Evolutionary conservation across 2,888 invertebrate species (phyloP).

Genomic region (Balanococcus diminutus): DNA sequence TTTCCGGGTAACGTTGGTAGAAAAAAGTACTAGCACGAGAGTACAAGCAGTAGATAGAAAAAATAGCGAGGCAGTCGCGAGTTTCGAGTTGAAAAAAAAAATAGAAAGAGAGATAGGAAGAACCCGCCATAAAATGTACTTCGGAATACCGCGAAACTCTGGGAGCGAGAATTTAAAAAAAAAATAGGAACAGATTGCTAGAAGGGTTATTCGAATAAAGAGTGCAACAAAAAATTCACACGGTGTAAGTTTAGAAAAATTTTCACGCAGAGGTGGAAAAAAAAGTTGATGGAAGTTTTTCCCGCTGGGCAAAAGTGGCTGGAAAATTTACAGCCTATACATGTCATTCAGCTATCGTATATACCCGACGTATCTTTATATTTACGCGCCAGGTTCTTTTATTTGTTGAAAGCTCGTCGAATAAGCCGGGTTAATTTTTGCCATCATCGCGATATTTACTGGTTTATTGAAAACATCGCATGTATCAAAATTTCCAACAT

Average conservation of each 20-base stretch:
- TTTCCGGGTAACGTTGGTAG: not conserved
- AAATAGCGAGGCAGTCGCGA: not conserved
- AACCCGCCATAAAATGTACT: not conserved
- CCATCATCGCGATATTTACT: not conserved
- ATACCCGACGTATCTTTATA: not conserved
- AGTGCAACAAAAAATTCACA: constrained; percentile 1
- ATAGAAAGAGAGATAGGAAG: not conserved
- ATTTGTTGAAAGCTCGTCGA: constrained; percentile 1
- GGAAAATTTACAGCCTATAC: constrained; percentile 5
- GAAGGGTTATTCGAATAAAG: not conserved
- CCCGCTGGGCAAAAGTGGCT: not conserved
- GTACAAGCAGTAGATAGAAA: not conserved
- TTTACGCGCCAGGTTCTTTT: not conserved
- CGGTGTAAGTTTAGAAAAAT: not conserved
- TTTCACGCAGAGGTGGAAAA: not conserved
- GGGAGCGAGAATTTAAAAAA: not conserved
- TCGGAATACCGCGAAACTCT: not conserved
- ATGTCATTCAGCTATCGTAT: not conserved
- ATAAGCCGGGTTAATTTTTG: not conserved
- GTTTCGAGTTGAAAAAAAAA: not conserved
- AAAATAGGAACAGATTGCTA: not conserved
- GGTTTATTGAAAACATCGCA: constrained; percentile 3
- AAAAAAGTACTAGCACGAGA: not conserved
- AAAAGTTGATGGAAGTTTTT: constrained; percentile 5
- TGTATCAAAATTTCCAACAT: not conserved